Conservation (phyloP, 2,113 vertebrate species). For the Epinephelus lanceolatus region DNA sequence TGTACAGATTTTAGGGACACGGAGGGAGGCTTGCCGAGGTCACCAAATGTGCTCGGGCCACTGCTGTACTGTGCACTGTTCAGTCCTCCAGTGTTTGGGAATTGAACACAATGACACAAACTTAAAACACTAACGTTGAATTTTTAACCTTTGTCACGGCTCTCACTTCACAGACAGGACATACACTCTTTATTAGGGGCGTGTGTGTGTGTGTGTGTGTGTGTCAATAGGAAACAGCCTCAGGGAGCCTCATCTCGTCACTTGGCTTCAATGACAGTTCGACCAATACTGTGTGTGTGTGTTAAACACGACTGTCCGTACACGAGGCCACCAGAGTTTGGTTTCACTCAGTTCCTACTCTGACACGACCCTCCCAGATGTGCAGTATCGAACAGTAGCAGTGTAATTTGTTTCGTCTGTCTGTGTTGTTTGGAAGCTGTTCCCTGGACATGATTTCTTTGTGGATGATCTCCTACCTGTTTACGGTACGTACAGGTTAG, state of each 20-base stretch:
- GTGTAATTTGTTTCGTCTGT: background rate
- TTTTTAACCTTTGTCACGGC: too few species aligned
- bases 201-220: background rate
- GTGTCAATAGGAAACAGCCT: slow-evolving; percentile 38
- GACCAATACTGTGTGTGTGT: slow-evolving; percentile 34
- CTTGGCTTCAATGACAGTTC: slow-evolving; percentile 54
- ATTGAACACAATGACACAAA: too few species aligned
- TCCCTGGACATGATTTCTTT: slow-evolving; percentile 66
- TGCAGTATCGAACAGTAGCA: background rate
- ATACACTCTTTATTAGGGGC: too few species aligned
- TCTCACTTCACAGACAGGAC: too few species aligned
- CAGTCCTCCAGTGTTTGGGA: too few species aligned
- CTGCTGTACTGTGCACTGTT: too few species aligned
- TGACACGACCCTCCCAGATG: background rate
- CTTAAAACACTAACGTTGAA: too few species aligned
- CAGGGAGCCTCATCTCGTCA: slow-evolving; percentile 27
- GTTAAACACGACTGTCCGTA: background rate
- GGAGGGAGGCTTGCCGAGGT: too few species aligned
- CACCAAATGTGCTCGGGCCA: too few species aligned
- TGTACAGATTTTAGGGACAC: too few species aligned
- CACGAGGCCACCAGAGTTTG: background rate
- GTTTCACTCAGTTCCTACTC: background rate
- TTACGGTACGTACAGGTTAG: slow-evolving; percentile 52
- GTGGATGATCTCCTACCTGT: slow-evolving; percentile 60
- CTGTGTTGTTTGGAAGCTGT: slow-evolving; percentile 1